Evolutionary conservation across 1,140 invertebrate species (phyloP), one percentile per base, ranked within the genome.

Genomic region (Pinna nobilis): DNA sequence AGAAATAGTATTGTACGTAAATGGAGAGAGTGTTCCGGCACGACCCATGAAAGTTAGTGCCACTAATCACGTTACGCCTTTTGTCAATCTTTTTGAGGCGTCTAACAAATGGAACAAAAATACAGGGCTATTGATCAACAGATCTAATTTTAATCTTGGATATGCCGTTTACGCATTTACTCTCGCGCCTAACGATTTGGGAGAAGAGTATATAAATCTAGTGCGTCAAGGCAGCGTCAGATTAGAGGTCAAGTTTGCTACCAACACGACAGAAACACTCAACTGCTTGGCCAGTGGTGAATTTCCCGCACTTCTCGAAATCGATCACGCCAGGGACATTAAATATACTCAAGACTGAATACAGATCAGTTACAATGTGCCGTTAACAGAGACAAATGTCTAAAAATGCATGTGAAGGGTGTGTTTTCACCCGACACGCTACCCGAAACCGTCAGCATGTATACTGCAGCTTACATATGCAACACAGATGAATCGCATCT

Each of bases 61-160:
- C 9, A 44, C 63, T 1, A 73, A 67, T 67, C 67, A 73, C 64
- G 50, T 55, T 13, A 59, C 70, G 23, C 49, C 63, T 11, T 72
- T 32, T 28, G 61, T 66, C 28, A 72, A 44, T 20, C 60, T 71
- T 15, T 72, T 72, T n/a, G 70, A 72, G 60, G 61, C 41, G 15
- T 33, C 49, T 47, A 53, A 66, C 44, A 72, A 57, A 57, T 72
- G 70, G 70, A 72, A 72, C 30, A 65, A 57, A 44, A 64, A 73
- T 33, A 18, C 63, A 1, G 70, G 70, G 41, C 44, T 73, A 7
- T 7, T 37, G 28, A 61, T 70, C 11, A 39, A 5, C n/a, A 59
- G 70, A 72, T 11, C 1, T 2, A 37, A 57, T n/a, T 73, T 67
- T 60, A 47, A 47, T 30, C 25, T 50, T 28, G 70, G 70, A 15